Base-by-base conservation (phyloP, 2,797 vertebrate genomes). In the Acomys russatus region DNA sequence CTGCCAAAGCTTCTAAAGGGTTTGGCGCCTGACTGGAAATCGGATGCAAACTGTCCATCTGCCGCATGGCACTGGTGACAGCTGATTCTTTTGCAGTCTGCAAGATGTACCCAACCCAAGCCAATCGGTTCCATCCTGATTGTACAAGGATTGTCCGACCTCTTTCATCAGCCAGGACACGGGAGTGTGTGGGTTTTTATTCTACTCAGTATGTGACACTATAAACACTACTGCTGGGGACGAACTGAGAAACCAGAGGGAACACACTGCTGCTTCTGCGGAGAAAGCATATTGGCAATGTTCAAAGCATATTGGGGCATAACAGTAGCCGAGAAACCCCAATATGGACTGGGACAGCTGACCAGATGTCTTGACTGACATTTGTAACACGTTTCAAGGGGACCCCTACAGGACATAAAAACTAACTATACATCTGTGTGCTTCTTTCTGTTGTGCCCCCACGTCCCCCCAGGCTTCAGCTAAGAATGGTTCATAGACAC, bases 1-100 rank as follows among this genome's bases (percentile, higher is more conserved):
- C 98, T 99, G 99, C 99, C 99, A 99, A 99, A 98, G 98, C 98
- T 98, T 99, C 99, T 99, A 99, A 99, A 99, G 98, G 99, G 98
- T 98, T 99, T 99, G 99, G 99, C 98, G 98, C 98, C 97, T 96
- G 98, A 97, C 98, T 98, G 98, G 98, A 99, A 99, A 99, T 99
- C 97, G 98, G 98, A 98, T 98, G 98, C 98, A 98, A 99, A 99
- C 99, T 99, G 99, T 99, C 99, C 99, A 99, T 99, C 99, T 99
- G 99, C 99, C 97, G 98, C 98, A 98, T 98, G 98, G 99, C 98
- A 98, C 98, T 98, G 98, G 98, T 96, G 98, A 99, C 99, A 98
- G 99, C 99, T 99, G 98, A 99, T 98, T 99, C 98, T 98, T 99
- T 98, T 97, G 99, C 99, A 98, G 98, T 98, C 98, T 98, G 98